Evolutionary conservation across 2,797 vertebrate genomes (phyloP).

Genomic region (Fratercula arctica): DNA sequence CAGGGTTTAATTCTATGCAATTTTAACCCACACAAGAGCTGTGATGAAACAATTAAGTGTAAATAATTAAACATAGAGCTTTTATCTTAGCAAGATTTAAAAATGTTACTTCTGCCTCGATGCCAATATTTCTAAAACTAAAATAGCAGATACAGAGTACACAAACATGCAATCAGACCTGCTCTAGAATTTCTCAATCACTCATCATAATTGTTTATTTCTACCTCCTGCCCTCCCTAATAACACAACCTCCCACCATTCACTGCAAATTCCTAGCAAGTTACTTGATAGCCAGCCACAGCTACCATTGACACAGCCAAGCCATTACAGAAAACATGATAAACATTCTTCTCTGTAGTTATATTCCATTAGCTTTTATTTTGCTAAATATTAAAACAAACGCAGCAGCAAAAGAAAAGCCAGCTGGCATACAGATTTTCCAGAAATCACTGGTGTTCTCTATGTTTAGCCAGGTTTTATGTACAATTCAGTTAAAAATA

Average conservation of each 20-base stretch:
- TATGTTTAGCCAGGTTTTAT: slow-evolving; percentile 5
- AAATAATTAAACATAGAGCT: background rate
- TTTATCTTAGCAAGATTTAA: background rate
- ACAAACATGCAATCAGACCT: background rate
- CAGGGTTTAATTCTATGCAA: background rate
- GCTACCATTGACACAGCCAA: background rate
- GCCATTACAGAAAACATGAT: background rate
- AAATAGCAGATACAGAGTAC: background rate
- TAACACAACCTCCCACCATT: background rate
- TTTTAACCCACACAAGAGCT: background rate
- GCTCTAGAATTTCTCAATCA: background rate
- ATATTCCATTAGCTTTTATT: background rate
- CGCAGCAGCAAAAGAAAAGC: background rate
- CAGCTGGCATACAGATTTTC: background rate
- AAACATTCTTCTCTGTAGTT: background rate
- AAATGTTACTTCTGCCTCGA: background rate
- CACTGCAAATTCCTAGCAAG: background rate
- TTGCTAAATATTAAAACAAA: slow-evolving; percentile 7
- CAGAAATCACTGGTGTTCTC: background rate
- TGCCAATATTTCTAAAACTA: background rate
- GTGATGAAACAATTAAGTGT: background rate
- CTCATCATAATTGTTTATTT: background rate
- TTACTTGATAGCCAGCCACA: background rate
- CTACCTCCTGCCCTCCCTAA: background rate
- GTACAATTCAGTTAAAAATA: background rate